These are phyloP conservation scores for Plagodis pulveraria DNA, from an alignment of 2,888 invertebrate genomes.

Conservation along the genomic window DNA sequence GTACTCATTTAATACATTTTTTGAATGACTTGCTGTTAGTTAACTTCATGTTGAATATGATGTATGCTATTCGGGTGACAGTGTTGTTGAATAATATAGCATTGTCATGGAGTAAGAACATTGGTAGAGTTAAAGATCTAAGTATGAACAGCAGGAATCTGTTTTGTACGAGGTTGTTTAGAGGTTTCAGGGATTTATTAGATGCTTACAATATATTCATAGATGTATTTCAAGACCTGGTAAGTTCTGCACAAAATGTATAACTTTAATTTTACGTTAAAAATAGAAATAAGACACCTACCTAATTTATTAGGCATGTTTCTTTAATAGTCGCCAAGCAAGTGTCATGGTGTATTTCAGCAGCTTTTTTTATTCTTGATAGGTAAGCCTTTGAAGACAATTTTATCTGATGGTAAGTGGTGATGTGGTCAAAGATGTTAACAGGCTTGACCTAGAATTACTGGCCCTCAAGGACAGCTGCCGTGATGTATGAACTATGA, in stretches of 20 bases:
- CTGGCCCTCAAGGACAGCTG: no score
- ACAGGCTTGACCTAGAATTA: no score
- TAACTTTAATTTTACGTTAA: no score
- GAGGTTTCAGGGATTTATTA: constrained; percentile 21
- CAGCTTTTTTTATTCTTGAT: no score
- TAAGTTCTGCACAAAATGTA: constrained; percentile 2
- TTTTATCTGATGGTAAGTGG: no score
- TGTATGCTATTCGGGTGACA: constrained; percentile 15
- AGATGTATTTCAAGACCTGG: constrained; percentile 25
- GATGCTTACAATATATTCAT: constrained; percentile 21
- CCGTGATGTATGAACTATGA: no score
- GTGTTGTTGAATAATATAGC: constrained; percentile 3
- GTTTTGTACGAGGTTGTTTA: constrained; percentile 10
- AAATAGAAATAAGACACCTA: no score
- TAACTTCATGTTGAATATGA: constrained; percentile 9
- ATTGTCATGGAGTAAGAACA: neutral
- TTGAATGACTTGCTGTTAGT: constrained; percentile 5
- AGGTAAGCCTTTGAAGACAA: no score
- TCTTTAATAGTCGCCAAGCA: no score
- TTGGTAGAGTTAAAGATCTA: neutral
- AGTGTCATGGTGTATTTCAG: no score
- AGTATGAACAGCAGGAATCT: neutral
- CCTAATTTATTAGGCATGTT: no score
- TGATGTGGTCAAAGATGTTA: no score
- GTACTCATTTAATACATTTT: neutral